A percentile compares a stretch with the other conserved stretches of the same genome.
phyloP scores from a whole-genome alignment of 2,797 vertebrate genomes.

The Silurus aristotelis region DNA sequence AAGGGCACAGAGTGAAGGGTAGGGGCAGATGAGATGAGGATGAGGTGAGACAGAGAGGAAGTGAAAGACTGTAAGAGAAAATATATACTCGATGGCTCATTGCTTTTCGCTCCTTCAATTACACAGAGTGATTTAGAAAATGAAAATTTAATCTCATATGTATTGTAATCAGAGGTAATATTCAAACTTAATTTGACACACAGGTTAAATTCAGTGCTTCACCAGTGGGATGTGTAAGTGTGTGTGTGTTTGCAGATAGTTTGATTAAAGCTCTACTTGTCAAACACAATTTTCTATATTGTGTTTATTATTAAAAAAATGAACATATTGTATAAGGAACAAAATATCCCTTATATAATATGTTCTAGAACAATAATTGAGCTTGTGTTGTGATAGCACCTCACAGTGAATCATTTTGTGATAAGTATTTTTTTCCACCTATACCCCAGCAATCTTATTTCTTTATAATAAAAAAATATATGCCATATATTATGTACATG shows the following conservation, averaged over 20 bases:
- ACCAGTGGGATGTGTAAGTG: conserved; percentile 13
- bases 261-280: not conserved
- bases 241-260: not conserved
- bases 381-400: not conserved
- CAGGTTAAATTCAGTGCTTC: conserved; percentile 39
- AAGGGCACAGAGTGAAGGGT: not conserved
- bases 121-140: conserved; percentile 54
- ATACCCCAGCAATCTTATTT: too few relatives aligned
- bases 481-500: too few relatives aligned
- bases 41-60: not conserved
- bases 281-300: not conserved
- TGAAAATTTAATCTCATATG: conserved; percentile 54
- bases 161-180: conserved; percentile 53
- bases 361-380: not conserved
- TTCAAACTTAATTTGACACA: conserved; percentile 54
- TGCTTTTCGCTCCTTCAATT: conserved; percentile 43
- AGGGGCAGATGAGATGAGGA: conserved; percentile 22
- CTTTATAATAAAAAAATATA: not conserved
- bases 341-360: not conserved
- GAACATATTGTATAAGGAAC: not conserved
- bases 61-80: conserved; percentile 12
- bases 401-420: not conserved
- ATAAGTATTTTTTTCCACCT: not conserved
- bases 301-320: not conserved
- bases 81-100: conserved; percentile 17